Conservation (phyloP, 1,140 invertebrate species). For the Matsumurasca onukii region DNA sequence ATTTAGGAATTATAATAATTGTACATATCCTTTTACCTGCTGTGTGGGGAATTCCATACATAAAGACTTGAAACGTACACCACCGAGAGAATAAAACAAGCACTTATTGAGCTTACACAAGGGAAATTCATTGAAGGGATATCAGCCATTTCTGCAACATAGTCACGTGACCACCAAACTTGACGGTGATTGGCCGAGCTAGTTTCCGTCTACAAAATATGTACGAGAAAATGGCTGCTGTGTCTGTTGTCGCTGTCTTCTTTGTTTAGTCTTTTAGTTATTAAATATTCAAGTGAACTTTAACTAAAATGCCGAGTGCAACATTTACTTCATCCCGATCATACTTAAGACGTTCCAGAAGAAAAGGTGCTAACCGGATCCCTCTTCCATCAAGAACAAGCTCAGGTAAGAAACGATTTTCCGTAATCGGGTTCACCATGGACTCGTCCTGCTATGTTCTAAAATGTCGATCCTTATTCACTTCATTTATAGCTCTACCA, state of each 20-base stretch:
- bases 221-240: conserved; percentile 62
- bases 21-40: too few species aligned
- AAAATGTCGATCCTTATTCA: too few species aligned
- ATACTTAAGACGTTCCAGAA: conserved; percentile 79
- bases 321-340: conserved; percentile 84
- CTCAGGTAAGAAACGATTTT: conserved; percentile 56
- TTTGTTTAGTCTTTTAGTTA: conserved; percentile 57
- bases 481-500: too few species aligned
- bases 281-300: conserved; percentile 19
- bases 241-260: conserved; percentile 60
- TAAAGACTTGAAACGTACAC: conserved; percentile 82
- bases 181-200: conserved; percentile 33
- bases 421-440: conserved; percentile 28
- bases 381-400: conserved; percentile 75
- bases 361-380: conserved; percentile 82
- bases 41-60: conserved; percentile 72
- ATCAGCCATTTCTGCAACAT: conserved; percentile 9
- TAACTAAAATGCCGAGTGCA: conserved; percentile 82
- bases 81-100: conserved; percentile 70
- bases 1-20: too few species aligned
- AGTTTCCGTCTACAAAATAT: conserved; percentile 38
- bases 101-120: conserved; percentile 40
- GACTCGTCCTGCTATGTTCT: conserved; percentile 27
- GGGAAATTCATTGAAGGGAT: conserved; percentile 15
- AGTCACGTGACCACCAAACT: conserved; percentile 39